Conservation (phyloP, 2,797 vertebrate species). For the Leucoraja ocellata region DNA sequence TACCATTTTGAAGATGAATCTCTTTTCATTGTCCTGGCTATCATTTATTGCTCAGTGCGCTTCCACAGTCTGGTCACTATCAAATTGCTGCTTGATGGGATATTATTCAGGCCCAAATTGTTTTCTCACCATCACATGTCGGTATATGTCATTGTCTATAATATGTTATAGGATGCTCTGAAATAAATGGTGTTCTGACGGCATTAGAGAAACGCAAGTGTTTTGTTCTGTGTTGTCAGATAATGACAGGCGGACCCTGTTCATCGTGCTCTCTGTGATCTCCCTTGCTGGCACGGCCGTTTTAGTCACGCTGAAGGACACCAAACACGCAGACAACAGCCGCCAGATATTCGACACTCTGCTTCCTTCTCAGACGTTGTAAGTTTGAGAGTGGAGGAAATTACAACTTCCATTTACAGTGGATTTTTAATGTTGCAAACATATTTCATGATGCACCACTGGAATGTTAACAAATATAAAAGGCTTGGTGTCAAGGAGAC, state of each 20-base stretch:
- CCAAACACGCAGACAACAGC: not conserved
- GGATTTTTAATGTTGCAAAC: too few species aligned
- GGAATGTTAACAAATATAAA: too few species aligned
- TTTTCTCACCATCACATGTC: not conserved
- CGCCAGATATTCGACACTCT: not conserved
- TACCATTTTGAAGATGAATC: not conserved
- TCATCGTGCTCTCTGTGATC: conserved; percentile 59
- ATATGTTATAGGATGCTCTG: not conserved
- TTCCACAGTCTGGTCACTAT: not conserved
- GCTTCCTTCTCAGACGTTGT: not conserved
- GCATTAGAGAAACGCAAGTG: not conserved
- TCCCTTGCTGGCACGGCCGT: conserved; percentile 63
- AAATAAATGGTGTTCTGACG: not conserved
- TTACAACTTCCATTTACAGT: too few species aligned
- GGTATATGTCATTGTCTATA: not conserved
- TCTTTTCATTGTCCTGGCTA: not conserved
- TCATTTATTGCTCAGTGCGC: not conserved
- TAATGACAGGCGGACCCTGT: conserved; percentile 59
- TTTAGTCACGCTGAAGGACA: conserved; percentile 60
- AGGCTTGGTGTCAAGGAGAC: too few species aligned
- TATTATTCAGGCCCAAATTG: not conserved
- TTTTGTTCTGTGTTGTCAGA: conserved; percentile 49
- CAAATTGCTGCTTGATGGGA: not conserved
- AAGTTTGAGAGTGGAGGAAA: not conserved
- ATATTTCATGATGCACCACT: too few species aligned